Evolutionary conservation across 2,797 vertebrate species (phyloP), one percentile per base, ranked within the genome.

Genomic region (Crocodylus rhombifer): DNA sequence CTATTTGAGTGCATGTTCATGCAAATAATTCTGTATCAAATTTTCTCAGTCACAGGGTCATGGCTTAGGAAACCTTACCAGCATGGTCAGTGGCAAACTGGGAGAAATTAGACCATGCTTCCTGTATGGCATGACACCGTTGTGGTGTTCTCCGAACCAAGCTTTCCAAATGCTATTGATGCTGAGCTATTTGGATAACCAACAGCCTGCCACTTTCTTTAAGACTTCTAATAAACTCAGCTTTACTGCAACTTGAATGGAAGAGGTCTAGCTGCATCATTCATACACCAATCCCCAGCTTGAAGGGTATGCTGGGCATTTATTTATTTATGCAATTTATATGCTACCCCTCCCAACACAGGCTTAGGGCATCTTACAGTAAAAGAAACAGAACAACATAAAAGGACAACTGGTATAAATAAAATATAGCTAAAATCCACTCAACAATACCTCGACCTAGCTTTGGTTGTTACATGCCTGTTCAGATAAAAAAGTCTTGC

Each of bases 81-180:
- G 1, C 64, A 26, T 42, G 87, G 71, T 73, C 4, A 63, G 17
- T 7, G 26, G 5, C 8, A 58, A n/a, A 79, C 20, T 36, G 87
- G 8, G 1, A 0, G 15, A 14, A 26, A 4, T 1, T 57, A 79
- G 74, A 3, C 26, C 36, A 1, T 57, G 65, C 75, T 60, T 77
- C 20, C 28, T 77, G n/a, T 1, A n/a, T 2, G n/a, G 51, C 0
- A 30, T 36, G 71, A 67, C 1, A 33, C 21, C 4, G 2, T 65
- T 65, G 88, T 58, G 28, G 15, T 73, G 58, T 69, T 69, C 67
- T 36, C 5, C 5, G 18, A 36, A 71, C n/a, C 2, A 1, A 0
- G 0, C 12, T 15, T 77, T 71, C 3, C 4, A 56, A 82, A 58
- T 1, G 1, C 1, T 3, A 11, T 0, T 61, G 57, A 23, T 26